Percentiles rank a stretch among this genome's conserved stretches.
phyloP scores from a whole-genome alignment of 2,113 vertebrate species.

The western clawed frog (Xenopus tropicalis) region UCB_Xtro_10.0 CM004451.2:59571001-59571500 shows the following conservation, averaged over 20 bases:
- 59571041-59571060: conserved; percentile 14
- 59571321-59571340: conserved; percentile 6
- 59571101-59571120: not conserved
- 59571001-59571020: conserved; percentile 22
- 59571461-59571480: too few species aligned
- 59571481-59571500: too few species aligned
- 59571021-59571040: not conserved
- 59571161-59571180: not conserved
- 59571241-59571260: conserved; percentile 24
- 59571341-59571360: too few species aligned
- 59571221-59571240: not conserved
- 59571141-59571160: too few species aligned
- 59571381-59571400: too few species aligned
- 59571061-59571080: not conserved
- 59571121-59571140: too few species aligned
- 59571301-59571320: not conserved
- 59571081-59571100: not conserved
- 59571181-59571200: not conserved
- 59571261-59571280: conserved; percentile 19
- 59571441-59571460: too few species aligned
- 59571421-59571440: too few species aligned
- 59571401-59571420: too few species aligned
- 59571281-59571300: conserved; percentile 5
- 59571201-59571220: conserved; percentile 15
- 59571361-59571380: too few species aligned